Base-by-base conservation (phyloP, 2,113 vertebrate species). In the Hystrix cristata region DNA sequence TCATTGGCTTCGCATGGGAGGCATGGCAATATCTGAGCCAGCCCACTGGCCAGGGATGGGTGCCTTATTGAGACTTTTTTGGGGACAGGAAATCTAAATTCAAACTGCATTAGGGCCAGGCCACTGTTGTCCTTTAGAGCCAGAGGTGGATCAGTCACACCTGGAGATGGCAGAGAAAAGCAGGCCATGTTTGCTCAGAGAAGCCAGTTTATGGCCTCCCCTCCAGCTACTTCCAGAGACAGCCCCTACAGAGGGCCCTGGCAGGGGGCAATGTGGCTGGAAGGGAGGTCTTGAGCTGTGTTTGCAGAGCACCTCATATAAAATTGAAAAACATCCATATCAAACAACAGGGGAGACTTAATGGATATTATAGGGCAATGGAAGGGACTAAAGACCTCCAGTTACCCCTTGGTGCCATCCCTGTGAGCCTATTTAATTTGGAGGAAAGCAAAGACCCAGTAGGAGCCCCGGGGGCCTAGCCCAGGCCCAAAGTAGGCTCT, bases 11-110 rank as follows among this genome's bases (percentile, higher is more conserved):
- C 53, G 81, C 43, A n/a, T 67, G 74, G 57, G 65, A 62, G 62
- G 29, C 1, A 2, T 46, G 57, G 76, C 25, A 38, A 38, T 69
- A 79, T 85, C 48, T 90, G 59, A 92, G 19, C 46, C 64, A 85
- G 69, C 0, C 72, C 76, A 60, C 3, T n/a, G n/a, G 38, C 51
- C 31, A 64, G 57, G 48, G 19, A 48, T 78, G 29, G 60, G 51
- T 38, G 27, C 64, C n/a, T 92, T 87, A 51, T 79, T 15, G 69
- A 31, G 55, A 55, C 67, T 55, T 85, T 91, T 53, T 74, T 64
- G 76, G 71, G 43, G 91, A 94, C 71, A 74, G 67, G 65, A 95
- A 87, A 95, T 59, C 62, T 60, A 83, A 82, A 78, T 71, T 91
- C 51, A 60, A 95, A 91, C 16, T 82, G 71, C 29, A 72, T 84